Base-by-base conservation (phyloP, 2,888 invertebrate species). In the Synanthedon formicaeformis region DNA sequence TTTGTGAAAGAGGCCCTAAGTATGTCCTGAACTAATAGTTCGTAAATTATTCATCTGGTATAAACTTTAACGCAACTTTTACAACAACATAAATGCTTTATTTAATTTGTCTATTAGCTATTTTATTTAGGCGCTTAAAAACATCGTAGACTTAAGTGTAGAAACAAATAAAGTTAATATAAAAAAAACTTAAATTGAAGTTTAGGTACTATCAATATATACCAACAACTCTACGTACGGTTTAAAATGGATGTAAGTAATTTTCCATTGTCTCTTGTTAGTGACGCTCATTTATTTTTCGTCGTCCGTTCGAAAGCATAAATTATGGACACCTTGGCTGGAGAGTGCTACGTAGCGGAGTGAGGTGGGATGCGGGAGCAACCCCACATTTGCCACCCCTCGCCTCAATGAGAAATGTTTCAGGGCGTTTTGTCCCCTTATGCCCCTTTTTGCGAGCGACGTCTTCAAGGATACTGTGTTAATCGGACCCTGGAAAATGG, bases 381-480 rank as follows among this genome's bases (percentile, higher is more conserved):
- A 56, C 58, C 56, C 64, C 70, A 64, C 58, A 53, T 60, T 59
- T 59, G 56, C 62, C 65, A 56, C 65, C 67, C 72, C 61, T 62
- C 69, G 70, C 67, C 70, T 75, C 78, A 74, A 75, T 78, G 83
- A 83, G 81, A 84, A 84, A 85, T 81, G 83, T 84, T 82, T 77
- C 80, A 71, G 80, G 72, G 71, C 75, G 78, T 75, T 80, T 80
- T 81, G 78, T 81, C 78, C 81, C 76, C 78, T 75, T 71, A 66
- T 75, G 77, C 72, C 78, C 78, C 76, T 79, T 84, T 83, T 84
- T 82, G 81, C 71, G 75, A 74, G 75, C 71, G 82, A 81, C 78
- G 73, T 82, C 82, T 81, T 83, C 81, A 84, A 85, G 86, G 82
- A 85, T 85, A 82, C 83, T 78, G 81, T 83, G 81, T 81, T 85